Conservation (phyloP, 2,888 invertebrate species). For the Tiliacea citrago region DNA sequence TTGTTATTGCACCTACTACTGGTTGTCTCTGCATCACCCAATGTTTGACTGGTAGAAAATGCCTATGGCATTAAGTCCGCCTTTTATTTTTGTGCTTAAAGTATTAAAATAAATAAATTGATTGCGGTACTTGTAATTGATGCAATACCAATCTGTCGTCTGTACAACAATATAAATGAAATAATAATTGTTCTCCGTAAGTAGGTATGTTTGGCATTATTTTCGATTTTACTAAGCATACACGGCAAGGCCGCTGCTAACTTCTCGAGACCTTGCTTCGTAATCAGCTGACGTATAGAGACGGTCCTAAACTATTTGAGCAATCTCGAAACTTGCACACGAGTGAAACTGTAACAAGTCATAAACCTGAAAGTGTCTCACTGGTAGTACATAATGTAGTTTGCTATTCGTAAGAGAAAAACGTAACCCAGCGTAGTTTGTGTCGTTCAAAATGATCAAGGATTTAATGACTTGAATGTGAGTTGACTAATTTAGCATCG, state of each 20-base stretch:
- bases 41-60: no score
- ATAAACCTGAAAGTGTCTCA: conserved; percentile 13
- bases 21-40: no score
- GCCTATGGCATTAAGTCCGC: no score
- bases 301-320: conserved; percentile 18
- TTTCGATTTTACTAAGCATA: not conserved
- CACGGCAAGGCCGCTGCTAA: not conserved
- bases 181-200: not conserved
- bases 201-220: not conserved
- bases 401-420: not conserved
- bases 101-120: no score
- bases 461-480: not conserved
- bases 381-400: not conserved
- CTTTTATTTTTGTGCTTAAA: no score
- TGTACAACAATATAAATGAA: not conserved
- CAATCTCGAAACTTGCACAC: conserved; percentile 6
- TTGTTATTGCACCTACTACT: no score
- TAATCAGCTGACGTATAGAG: conserved; percentile 29
- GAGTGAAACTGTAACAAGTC: conserved; percentile 17
- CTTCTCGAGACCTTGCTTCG: not conserved
- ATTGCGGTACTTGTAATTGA: not conserved
- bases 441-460: conserved; percentile 3
- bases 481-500: conserved; percentile 13
- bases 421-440: not conserved
- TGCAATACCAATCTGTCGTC: not conserved